These are phyloP conservation scores for Priocnemis perturbator DNA, from an alignment of 2,888 invertebrate species.

Conservation along the genomic window DNA sequence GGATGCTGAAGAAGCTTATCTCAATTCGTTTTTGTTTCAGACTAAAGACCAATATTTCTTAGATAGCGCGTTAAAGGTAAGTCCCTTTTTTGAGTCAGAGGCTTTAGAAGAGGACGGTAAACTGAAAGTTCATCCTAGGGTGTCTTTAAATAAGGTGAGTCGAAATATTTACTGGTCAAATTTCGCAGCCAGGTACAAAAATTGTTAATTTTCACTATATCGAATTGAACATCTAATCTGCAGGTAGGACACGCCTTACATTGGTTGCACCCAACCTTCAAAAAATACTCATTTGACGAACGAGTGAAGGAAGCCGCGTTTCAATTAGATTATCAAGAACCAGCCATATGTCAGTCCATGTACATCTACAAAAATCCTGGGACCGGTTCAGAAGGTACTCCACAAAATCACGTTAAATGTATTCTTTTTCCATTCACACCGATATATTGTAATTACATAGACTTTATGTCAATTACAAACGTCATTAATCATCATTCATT, in stretches of 20 bases:
- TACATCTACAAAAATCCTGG: constrained; percentile 97
- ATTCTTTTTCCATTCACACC: neutral
- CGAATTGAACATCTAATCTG: constrained; percentile 20
- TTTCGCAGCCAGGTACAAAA: neutral
- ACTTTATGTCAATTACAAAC: neutral
- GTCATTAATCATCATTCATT: neutral
- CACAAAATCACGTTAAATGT: constrained; percentile 14
- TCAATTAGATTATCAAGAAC: constrained; percentile 85
- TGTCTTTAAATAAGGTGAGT: constrained; percentile 84
- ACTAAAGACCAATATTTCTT: constrained; percentile 88
- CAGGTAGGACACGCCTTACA: constrained; percentile 94
- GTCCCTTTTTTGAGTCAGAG: constrained; percentile 92
- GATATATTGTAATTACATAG: neutral
- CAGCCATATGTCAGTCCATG: constrained; percentile 96
- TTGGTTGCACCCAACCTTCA: constrained; percentile 86
- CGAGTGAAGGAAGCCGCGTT: constrained; percentile 87
- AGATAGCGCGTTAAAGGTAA: constrained; percentile 93
- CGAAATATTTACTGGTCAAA: neutral
- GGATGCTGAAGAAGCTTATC: neutral
- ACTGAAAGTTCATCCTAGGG: constrained; percentile 80
- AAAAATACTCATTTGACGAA: constrained; percentile 88
- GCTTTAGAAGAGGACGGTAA: constrained; percentile 87
- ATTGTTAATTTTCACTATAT: neutral
- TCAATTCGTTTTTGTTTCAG: constrained; percentile 66
- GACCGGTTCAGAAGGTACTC: constrained; percentile 89